Evolutionary conservation across 2,113 vertebrate species (phyloP).

Genomic region (Holacanthus passer): DNA sequence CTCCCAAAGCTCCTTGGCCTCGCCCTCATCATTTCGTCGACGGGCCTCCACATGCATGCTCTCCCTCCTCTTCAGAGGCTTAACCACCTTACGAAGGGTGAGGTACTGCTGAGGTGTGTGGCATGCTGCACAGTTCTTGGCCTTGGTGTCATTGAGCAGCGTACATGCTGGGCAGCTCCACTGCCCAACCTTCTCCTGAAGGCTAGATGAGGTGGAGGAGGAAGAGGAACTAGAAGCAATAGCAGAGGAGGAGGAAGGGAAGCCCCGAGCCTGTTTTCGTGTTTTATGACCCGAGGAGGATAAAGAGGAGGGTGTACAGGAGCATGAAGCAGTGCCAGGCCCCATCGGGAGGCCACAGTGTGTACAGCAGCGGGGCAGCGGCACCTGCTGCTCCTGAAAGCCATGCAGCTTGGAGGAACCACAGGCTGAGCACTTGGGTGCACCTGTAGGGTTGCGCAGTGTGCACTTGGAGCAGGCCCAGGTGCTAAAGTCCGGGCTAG

Average conservation of each 20-base stretch:
- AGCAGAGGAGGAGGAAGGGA: conserved; percentile 72
- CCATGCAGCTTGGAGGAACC: conserved; percentile 96
- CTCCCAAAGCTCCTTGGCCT: conserved; percentile 97
- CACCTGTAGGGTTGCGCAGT: conserved; percentile 90
- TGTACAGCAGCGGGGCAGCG: conserved; percentile 78
- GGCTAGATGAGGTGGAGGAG: conserved; percentile 52
- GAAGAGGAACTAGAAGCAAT: conserved; percentile 57
- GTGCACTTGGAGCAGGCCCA: conserved; percentile 98
- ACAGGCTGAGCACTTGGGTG: conserved; percentile 90
- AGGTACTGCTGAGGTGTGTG: conserved; percentile 94
- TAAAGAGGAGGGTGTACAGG: conserved; percentile 63
- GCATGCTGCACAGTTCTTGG: conserved; percentile 94
- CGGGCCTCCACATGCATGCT: conserved; percentile 96
- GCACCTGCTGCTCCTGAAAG: conserved; percentile 88
- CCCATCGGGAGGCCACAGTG: conserved; percentile 82
- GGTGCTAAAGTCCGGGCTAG: conserved; percentile 95
- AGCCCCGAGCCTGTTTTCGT: conserved; percentile 83
- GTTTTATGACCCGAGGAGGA: conserved; percentile 74
- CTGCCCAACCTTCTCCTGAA: conserved; percentile 82
- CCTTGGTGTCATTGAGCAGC: conserved; percentile 89
- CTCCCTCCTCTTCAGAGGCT: conserved; percentile 91
- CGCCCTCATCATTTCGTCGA: conserved; percentile 93
- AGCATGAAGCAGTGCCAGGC: conserved; percentile 65
- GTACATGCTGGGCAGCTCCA: conserved; percentile 97
- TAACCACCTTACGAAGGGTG: conserved; percentile 86